Base-by-base conservation (phyloP, 2,797 vertebrate genomes). In the Ctenosaura bakeri region DNA sequence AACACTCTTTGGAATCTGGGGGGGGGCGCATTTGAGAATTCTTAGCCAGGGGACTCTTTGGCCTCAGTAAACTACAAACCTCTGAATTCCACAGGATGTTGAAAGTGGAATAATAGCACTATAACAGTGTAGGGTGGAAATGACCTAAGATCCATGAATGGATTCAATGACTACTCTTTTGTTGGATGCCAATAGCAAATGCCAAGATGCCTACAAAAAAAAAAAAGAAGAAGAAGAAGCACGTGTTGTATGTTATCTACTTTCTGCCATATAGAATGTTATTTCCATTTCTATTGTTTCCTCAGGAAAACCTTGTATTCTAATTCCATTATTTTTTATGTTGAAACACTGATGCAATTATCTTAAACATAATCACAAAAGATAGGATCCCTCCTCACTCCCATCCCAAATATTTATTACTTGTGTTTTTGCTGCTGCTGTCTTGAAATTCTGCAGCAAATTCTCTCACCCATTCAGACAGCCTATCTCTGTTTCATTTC, bases 401-500 rank as follows among this genome's bases (percentile, higher is more conserved):
- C 46, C 32, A 22, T 3, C 29, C 29, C 32, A 18, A 7, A 86
- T 71, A 64, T 88, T 94, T 94, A 83, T 66, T 89, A 92, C 85
- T 92, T 88, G 26, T 7, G 46, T 69, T 74, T 95, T 90, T 92
- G 26, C 87, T 62, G 91, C 90, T 94, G 92, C 56, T 66, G 32
- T 35, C 52, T 95, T 90, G 80, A 54, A 92, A 95, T 95, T 96
- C 90, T 66, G 95, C 92, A 90, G 92, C 46, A 91, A 94, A 93
- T 97, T 95, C 93, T 95, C 95, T 95, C 95, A 94, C 93, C 90
- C 89, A 87, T 94, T 97, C 95, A 88, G 85, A 84, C 94, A 91
- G 97, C 96, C 94, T 90, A 93, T 96, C 94, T 95, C 94, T 90
- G 90, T 82, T 94, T 95, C 91, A 92, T 96, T 98, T 97, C 97